Conservation (phyloP, 2,888 invertebrate genomes). For the Ormia ochracea region DNA sequence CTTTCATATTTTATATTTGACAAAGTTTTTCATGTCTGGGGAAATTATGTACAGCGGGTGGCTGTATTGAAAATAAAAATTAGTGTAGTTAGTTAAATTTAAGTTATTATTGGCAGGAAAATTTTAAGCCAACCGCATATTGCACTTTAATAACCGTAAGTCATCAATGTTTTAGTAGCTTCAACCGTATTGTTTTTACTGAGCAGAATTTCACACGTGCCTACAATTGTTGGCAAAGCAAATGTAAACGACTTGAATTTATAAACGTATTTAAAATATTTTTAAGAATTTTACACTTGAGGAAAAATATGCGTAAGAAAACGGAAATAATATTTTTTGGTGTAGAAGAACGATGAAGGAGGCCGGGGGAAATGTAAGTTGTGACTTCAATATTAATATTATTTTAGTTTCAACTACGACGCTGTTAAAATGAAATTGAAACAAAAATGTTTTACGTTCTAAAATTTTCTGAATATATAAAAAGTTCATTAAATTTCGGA, state of each 20-base stretch:
- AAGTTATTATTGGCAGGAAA: constrained; percentile 38
- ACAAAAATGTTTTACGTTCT: too few relatives aligned
- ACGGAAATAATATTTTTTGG: too few relatives aligned
- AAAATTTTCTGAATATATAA: too few relatives aligned
- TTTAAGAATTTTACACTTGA: neutral
- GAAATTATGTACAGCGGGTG: neutral
- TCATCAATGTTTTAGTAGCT: constrained; percentile 55
- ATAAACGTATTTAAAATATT: neutral
- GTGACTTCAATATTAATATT: too few relatives aligned
- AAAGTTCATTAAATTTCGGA: too few relatives aligned
- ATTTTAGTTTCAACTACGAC: too few relatives aligned
- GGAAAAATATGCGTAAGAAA: neutral
- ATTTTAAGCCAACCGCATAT: constrained; percentile 47
- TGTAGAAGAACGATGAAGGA: neutral
- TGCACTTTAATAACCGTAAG: constrained; percentile 54
- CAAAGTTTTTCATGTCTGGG: constrained; percentile 3
- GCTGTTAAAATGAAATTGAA: too few relatives aligned
- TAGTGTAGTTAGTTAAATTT: neutral
- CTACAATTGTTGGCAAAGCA: constrained; percentile 20
- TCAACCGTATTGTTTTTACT: constrained; percentile 5
- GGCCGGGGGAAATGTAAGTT: too few relatives aligned
- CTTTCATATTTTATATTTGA: constrained; percentile 3
- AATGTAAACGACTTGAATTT: constrained; percentile 6
- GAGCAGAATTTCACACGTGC: neutral
- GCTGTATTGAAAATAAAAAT: constrained; percentile 3